These are phyloP conservation scores for Temnothorax curvispinosus DNA, from an alignment of 1,140 invertebrate species.

Conservation along the genomic window DNA sequence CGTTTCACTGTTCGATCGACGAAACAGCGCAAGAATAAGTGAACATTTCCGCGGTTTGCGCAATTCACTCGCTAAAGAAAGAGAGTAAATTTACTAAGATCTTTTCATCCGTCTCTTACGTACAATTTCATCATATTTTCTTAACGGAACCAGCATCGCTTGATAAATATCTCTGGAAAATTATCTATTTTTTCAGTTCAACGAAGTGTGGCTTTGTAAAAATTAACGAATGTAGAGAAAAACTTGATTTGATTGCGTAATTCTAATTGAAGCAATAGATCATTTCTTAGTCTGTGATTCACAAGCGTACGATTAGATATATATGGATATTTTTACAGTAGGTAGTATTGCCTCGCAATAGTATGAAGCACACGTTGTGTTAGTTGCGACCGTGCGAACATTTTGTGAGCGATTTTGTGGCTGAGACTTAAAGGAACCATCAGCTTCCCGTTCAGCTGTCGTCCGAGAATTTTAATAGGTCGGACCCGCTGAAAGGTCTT, in stretches of 20 bases:
- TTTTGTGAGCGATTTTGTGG: background rate
- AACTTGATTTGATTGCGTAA: background rate
- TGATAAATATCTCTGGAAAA: background rate
- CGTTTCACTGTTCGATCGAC: slow-evolving; percentile 38
- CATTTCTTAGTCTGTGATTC: background rate
- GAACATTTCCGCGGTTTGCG: slow-evolving; percentile 39
- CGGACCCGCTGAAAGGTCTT: slow-evolving; percentile 30
- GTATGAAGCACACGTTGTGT: background rate
- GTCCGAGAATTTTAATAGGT: slow-evolving; percentile 67
- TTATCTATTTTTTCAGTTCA: background rate
- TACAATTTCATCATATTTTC: slow-evolving; percentile 13
- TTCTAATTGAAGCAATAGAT: background rate
- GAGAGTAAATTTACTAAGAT: slow-evolving; percentile 45
- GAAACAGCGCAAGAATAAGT: background rate
- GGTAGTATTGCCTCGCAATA: background rate
- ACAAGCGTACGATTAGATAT: background rate
- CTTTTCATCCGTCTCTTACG: slow-evolving; percentile 11
- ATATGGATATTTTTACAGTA: background rate
- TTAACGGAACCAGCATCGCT: background rate
- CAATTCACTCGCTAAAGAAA: slow-evolving; percentile 24
- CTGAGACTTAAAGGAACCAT: slow-evolving; percentile 19
- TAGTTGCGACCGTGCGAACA: background rate
- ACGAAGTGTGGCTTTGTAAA: background rate
- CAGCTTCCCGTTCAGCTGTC: slow-evolving; percentile 58
- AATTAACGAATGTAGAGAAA: background rate